phyloP scores from a whole-genome alignment of 1,140 invertebrate genomes.

The Lepidostoma basale region DNA sequence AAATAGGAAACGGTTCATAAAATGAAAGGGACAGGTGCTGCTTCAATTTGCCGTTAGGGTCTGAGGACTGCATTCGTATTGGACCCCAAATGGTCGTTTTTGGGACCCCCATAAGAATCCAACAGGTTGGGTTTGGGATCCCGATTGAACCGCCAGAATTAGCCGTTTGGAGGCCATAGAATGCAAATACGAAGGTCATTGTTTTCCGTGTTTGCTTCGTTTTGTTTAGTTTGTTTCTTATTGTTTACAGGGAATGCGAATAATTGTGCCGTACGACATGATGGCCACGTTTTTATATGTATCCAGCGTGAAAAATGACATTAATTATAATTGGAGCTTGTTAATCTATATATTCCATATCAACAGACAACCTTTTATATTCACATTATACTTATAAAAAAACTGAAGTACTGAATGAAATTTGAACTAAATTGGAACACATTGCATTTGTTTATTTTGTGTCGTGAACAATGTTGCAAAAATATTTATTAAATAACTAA shows the following conservation, averaged over 20 bases:
- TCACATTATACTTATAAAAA: no score
- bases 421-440: no score
- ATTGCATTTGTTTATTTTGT: no score
- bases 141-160: conserved; percentile 18
- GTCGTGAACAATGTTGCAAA: no score
- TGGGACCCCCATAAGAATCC: conserved; percentile 28
- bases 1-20: conserved; percentile 22
- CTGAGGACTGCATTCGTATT: conserved; percentile 10
- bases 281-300: background rate
- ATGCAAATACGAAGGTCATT: conserved; percentile 26
- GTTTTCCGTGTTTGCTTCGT: background rate
- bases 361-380: no score
- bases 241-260: conserved; percentile 6
- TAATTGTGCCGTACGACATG: background rate
- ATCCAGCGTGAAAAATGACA: no score
- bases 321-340: no score
- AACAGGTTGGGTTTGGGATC: conserved; percentile 26
- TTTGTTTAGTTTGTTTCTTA: background rate
- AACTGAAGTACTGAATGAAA: no score
- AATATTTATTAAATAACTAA: no score
- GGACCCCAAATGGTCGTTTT: conserved; percentile 22
- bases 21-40: conserved; percentile 22
- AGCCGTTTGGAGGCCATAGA: background rate
- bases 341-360: no score
- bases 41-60: conserved; percentile 29